Evolutionary conservation across 2,888 invertebrate species (phyloP).

Genomic region (Didymodactylos carnosus): DNA sequence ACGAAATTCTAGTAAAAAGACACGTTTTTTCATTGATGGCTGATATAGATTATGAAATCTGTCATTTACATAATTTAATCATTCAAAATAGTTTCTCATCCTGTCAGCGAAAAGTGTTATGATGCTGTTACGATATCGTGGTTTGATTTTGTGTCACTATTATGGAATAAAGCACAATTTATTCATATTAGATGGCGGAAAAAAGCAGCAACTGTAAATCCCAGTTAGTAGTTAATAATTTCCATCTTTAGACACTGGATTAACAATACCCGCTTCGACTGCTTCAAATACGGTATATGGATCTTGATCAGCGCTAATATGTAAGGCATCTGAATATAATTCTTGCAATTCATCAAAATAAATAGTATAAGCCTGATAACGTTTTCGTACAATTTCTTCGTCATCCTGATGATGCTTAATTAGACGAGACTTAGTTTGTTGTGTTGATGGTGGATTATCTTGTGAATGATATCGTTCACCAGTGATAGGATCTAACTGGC

Average conservation of each 20-base stretch:
- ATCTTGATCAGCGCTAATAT: slow-evolving; percentile 26
- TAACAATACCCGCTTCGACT: slow-evolving; percentile 32
- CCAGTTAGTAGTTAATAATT: too few relatives aligned
- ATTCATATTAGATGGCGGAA: too few relatives aligned
- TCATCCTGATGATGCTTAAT: slow-evolving; percentile 22
- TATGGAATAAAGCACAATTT: too few relatives aligned
- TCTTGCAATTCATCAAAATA: slow-evolving; percentile 7
- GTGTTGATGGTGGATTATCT: slow-evolving; percentile 31
- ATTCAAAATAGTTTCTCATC: too few relatives aligned
- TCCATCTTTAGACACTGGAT: slow-evolving; percentile 19
- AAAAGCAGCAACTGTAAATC: too few relatives aligned
- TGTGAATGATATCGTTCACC: slow-evolving; percentile 32
- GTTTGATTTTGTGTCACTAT: too few relatives aligned
- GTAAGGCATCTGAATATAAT: slow-evolving; percentile 4
- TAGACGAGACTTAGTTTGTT: slow-evolving; percentile 27
- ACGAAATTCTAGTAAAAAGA: too few relatives aligned
- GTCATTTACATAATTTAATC: too few relatives aligned
- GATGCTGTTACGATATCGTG: too few relatives aligned
- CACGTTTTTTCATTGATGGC: too few relatives aligned
- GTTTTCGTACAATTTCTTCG: slow-evolving; percentile 22
- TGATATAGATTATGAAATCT: too few relatives aligned
- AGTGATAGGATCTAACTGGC: slow-evolving; percentile 31
- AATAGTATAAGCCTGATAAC: slow-evolving; percentile 3
- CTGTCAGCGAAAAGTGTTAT: too few relatives aligned
- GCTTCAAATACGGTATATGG: slow-evolving; percentile 34